These are phyloP conservation scores for Conus ventricosus DNA, from an alignment of 1,140 invertebrate genomes.

Conservation along the genomic window DNA sequence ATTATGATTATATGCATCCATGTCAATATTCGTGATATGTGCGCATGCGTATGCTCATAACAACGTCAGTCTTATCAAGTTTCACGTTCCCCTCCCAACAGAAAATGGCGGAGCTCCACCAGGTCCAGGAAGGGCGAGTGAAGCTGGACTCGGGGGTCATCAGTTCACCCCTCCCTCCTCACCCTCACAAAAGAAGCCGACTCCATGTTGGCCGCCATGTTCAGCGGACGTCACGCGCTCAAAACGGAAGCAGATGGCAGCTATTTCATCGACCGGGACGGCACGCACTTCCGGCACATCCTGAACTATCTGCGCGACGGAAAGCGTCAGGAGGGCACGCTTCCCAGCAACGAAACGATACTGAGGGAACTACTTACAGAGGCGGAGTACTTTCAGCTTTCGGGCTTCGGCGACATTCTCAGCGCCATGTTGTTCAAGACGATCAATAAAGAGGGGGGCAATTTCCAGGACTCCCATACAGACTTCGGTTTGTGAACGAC, in stretches of 20 bases:
- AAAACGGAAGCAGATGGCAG: conserved; percentile 65
- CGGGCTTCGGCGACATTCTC: conserved; percentile 55
- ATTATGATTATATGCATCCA: too few relatives aligned
- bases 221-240: conserved; percentile 65
- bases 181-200: conserved; percentile 67
- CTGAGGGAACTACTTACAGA: conserved; percentile 67
- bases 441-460: background rate
- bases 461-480: background rate
- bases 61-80: background rate
- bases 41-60: too few relatives aligned
- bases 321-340: conserved; percentile 65
- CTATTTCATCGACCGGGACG: conserved; percentile 71
- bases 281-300: conserved; percentile 71
- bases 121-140: conserved; percentile 66
- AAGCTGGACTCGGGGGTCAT: conserved; percentile 72
- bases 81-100: conserved; percentile 31
- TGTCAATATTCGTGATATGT: too few relatives aligned
- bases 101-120: conserved; percentile 67
- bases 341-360: conserved; percentile 61
- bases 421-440: conserved; percentile 20
- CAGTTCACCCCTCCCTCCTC: conserved; percentile 69
- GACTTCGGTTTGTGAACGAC: background rate
- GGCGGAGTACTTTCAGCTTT: conserved; percentile 68
- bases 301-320: conserved; percentile 69
- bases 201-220: conserved; percentile 74